Conservation (phyloP, 2,888 invertebrate species). For the Nymphalis polychloros region DNA sequence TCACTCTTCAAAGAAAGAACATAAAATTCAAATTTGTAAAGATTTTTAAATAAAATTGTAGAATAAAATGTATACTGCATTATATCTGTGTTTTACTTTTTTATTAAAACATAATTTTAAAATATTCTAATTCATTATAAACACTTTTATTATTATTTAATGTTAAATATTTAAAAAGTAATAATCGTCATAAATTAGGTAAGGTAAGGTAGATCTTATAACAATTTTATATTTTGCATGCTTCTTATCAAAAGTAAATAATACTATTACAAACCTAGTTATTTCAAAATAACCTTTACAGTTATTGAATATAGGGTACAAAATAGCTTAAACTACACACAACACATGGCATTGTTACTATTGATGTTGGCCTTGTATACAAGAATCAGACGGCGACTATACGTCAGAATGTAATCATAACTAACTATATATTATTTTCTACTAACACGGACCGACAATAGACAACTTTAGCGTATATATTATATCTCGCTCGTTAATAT, state of each 20-base stretch:
- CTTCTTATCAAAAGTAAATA: conserved; percentile 29
- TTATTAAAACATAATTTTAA: no score
- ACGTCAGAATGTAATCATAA: conserved; percentile 11
- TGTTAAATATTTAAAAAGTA: no score
- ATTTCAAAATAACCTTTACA: neutral
- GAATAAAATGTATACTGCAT: no score
- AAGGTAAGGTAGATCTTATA: conserved; percentile 19
- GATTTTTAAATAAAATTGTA: no score
- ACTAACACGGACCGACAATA: neutral
- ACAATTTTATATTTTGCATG: conserved; percentile 3
- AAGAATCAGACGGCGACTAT: conserved; percentile 22
- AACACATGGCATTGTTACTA: conserved; percentile 32
- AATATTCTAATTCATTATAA: no score
- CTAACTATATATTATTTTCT: neutral
- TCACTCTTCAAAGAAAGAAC: no score
- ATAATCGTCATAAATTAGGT: neutral
- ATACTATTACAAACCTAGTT: conserved; percentile 11
- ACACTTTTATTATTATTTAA: no score
- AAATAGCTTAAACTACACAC: neutral
- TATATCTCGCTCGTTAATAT: neutral
- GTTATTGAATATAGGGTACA: neutral
- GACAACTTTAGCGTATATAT: neutral
- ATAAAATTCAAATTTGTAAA: no score
- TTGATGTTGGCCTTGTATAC: conserved; percentile 33
- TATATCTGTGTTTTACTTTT: no score